Conservation (phyloP, 2,113 vertebrate species). For the Pithys albifrons region DNA sequence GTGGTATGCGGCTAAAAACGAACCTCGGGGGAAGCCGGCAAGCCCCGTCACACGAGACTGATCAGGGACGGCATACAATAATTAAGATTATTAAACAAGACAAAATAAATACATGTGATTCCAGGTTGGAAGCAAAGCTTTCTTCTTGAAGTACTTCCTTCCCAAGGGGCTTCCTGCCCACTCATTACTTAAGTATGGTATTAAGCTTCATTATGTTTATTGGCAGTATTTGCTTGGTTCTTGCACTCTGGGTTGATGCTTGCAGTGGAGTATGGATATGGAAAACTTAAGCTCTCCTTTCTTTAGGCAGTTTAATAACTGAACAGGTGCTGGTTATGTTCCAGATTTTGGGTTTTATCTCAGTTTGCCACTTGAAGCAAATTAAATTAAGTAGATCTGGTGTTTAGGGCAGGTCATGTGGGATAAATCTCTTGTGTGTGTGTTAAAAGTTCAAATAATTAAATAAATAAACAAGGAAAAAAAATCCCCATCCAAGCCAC, state of each 20-base stretch:
- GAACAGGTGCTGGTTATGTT: background rate
- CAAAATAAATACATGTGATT: conserved; percentile 6
- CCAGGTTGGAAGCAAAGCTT: background rate
- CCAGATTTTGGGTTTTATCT: background rate
- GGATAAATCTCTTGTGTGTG: background rate
- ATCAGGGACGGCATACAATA: background rate
- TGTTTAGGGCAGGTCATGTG: background rate
- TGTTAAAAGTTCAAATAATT: background rate
- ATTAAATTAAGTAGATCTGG: background rate
- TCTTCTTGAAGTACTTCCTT: background rate
- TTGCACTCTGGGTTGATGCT: background rate
- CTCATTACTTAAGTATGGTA: background rate
- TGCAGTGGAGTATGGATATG: background rate
- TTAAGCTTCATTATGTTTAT: background rate
- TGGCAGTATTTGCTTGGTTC: background rate
- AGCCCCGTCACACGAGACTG: conserved; percentile 17
- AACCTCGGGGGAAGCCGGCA: background rate
- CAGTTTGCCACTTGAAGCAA: background rate
- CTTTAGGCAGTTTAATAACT: background rate
- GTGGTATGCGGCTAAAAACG: conserved; percentile 3
- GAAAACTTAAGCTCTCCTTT: background rate
- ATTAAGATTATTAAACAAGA: conserved; percentile 43
- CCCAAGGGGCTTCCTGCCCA: background rate
- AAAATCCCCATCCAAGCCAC: background rate
- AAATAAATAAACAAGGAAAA: background rate